A percentile compares a stretch with the other conserved stretches of the same genome.
Conservation (phyloP, 92 coral and sea anemone species). For the Pocillopora grandis region DNA sequence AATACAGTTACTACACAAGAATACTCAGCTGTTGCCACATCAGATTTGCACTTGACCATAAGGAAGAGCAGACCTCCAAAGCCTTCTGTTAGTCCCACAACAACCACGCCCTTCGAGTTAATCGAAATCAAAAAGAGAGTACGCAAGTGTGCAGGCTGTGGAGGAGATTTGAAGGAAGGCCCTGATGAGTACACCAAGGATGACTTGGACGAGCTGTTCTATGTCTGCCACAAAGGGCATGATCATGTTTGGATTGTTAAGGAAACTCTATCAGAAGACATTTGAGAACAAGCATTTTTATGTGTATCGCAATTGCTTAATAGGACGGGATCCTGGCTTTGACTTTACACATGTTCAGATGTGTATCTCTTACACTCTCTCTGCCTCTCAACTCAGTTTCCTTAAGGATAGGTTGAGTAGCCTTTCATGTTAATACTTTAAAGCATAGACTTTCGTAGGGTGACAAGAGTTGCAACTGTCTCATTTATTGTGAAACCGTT, state of each 20-base stretch:
- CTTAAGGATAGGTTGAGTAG: slow-evolving; percentile 15
- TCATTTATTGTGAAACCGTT: no score
- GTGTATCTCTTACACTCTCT: slow-evolving; percentile 15
- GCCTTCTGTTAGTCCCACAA: slow-evolving; percentile 57
- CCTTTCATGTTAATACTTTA: no score
- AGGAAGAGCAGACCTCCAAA: slow-evolving; percentile 41
- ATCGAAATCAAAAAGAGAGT: slow-evolving; percentile 48
- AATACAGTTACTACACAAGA: not conserved
- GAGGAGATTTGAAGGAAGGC: slow-evolving; percentile 32
- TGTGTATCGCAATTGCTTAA: slow-evolving; percentile 39
- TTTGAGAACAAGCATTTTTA: slow-evolving; percentile 68
- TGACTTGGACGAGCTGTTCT: slow-evolving; percentile 29
- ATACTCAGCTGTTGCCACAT: slow-evolving; percentile 22
- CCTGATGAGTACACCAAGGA: slow-evolving; percentile 34
- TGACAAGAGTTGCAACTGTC: no score
- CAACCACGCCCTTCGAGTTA: slow-evolving; percentile 56
- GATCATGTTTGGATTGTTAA: slow-evolving; percentile 44
- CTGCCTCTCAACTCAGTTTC: slow-evolving; percentile 9
- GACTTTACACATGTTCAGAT: slow-evolving; percentile 22
- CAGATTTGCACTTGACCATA: slow-evolving; percentile 47
- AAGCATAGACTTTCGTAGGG: no score
- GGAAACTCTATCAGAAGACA: slow-evolving; percentile 40
- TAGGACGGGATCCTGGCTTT: slow-evolving; percentile 51
- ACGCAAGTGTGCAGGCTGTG: slow-evolving; percentile 55
- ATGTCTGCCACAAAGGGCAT: slow-evolving; percentile 49